Conservation (phyloP, 2,113 vertebrate species). For the Vidua macroura region DNA sequence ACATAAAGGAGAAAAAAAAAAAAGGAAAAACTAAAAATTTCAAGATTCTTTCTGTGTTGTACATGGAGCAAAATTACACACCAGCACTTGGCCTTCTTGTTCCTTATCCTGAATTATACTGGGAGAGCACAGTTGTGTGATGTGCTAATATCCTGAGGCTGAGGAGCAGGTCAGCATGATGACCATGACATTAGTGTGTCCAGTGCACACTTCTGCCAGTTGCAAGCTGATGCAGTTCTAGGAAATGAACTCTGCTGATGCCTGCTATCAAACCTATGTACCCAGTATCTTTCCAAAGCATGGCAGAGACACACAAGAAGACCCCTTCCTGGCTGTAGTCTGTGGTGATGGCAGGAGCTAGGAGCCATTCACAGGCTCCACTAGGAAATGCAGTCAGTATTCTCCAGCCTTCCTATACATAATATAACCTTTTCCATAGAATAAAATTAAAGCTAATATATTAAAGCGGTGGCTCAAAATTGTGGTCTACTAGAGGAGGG, state of each 20-base stretch:
- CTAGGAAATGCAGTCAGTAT: not conserved
- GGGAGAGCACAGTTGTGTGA: not conserved
- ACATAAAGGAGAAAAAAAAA: not conserved
- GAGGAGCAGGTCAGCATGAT: not conserved
- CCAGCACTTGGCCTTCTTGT: not conserved
- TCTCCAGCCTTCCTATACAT: not conserved
- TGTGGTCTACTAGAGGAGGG: not conserved
- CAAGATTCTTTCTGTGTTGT: not conserved
- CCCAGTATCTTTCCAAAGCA: not conserved
- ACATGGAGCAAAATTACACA: not conserved
- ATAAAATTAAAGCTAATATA: not conserved
- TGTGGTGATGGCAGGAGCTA: not conserved
- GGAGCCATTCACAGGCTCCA: not conserved
- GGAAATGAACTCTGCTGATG: not conserved
- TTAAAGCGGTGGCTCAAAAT: not conserved
- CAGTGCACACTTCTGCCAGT: not conserved
- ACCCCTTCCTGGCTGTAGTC: not conserved
- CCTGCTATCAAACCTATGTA: not conserved
- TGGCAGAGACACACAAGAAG: not conserved
- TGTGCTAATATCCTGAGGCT: not conserved
- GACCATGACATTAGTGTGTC: not conserved
- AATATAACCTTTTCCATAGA: not conserved
- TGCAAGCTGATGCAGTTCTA: not conserved
- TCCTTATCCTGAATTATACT: not conserved
- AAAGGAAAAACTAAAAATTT: not conserved